These are phyloP conservation scores for Anguilla pacifica DNA, from an alignment of 2,797 vertebrate genomes.

Conservation along the genomic window DNA sequence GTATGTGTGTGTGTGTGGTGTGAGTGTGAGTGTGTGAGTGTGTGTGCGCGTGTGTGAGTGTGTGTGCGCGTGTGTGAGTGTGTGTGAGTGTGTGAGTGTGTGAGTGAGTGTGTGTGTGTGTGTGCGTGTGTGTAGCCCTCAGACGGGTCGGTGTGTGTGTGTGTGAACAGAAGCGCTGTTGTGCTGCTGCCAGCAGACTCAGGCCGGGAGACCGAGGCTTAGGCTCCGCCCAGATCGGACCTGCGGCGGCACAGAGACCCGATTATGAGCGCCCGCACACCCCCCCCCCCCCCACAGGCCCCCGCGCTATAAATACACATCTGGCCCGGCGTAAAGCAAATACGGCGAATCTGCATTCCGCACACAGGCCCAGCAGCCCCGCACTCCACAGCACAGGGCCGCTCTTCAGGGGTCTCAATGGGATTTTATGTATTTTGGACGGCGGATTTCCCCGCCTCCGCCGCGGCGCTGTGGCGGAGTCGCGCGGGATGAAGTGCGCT, in stretches of 20 bases:
- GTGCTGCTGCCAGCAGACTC: not conserved
- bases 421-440: constrained; percentile 8
- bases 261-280: not conserved
- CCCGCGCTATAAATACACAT: not conserved
- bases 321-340: not conserved
- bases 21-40: not conserved
- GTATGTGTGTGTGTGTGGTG: not conserved
- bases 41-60: not conserved
- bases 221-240: not conserved
- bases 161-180: constrained; percentile 3
- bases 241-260: not conserved
- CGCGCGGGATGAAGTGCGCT: not conserved
- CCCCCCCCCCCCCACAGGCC: too few species aligned
- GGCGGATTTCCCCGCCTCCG: not conserved
- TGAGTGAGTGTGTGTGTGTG: not conserved
- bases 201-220: not conserved
- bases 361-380: not conserved
- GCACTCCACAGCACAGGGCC: not conserved
- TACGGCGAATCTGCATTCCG: not conserved
- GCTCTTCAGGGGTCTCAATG: not conserved
- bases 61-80: not conserved
- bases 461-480: not conserved
- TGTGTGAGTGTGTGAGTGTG: not conserved
- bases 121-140: not conserved
- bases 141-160: not conserved